Conservation (phyloP, 2,797 vertebrate genomes). For the Pygocentrus nattereri region DNA sequence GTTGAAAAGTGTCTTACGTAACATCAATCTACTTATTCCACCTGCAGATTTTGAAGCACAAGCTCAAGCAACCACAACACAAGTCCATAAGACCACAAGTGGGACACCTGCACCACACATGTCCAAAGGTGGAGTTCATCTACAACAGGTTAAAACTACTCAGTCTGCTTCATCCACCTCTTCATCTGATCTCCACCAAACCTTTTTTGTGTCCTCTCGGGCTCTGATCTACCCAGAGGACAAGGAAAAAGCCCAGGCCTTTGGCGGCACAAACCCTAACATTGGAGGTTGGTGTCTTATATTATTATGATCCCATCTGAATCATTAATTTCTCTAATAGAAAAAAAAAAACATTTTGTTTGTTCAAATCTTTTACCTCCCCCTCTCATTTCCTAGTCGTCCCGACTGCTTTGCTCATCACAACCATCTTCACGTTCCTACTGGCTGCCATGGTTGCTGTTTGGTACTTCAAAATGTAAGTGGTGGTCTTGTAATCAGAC, state of each 20-base stretch:
- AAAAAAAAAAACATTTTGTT: background rate
- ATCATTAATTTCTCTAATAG: background rate
- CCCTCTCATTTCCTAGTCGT: conserved; percentile 56
- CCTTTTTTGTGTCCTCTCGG: background rate
- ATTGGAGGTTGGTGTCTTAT: conserved; percentile 59
- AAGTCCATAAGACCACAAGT: conserved; percentile 32
- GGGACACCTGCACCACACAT: conserved; percentile 20
- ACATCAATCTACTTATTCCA: background rate
- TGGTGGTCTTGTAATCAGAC: conserved; percentile 12
- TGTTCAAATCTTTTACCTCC: conserved; percentile 12
- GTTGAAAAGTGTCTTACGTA: background rate
- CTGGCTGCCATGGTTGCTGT: conserved; percentile 59
- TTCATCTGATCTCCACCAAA: background rate
- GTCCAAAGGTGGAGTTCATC: conserved; percentile 15
- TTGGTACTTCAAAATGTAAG: conserved; percentile 74
- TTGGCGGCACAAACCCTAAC: conserved; percentile 33
- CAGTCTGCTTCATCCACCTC: background rate
- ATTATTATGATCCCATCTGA: background rate
- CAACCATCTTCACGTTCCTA: conserved; percentile 65
- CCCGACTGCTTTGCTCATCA: conserved; percentile 67
- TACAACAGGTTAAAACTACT: background rate
- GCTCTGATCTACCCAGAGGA: background rate
- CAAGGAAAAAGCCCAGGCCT: conserved; percentile 32
- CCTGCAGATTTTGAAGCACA: conserved; percentile 67
- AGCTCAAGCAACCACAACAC: conserved; percentile 47